phyloP scores from a whole-genome alignment of 1,140 invertebrate genomes.

The Pseudomyrmex cubaensis region DNA sequence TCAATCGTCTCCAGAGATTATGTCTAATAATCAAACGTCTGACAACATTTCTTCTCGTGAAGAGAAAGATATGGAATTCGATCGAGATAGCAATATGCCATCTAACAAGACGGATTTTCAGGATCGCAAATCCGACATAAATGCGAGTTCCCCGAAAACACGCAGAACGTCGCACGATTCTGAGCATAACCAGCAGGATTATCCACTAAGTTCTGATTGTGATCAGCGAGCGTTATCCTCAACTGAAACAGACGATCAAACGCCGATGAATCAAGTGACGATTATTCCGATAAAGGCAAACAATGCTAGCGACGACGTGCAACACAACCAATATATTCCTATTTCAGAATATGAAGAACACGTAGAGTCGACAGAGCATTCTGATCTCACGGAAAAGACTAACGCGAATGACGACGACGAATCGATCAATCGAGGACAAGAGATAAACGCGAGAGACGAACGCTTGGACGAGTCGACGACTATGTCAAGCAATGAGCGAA shows the following conservation, averaged over 20 bases:
- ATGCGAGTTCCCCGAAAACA: constrained; percentile 1
- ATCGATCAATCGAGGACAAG: constrained; percentile 4
- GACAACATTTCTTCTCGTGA: constrained; percentile 76
- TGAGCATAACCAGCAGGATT: constrained; percentile 29
- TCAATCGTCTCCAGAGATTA: constrained; percentile 59
- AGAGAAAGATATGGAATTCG: constrained; percentile 67
- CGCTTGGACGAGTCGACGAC: constrained; percentile 76
- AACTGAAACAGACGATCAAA: constrained; percentile 45
- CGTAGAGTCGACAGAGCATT: constrained; percentile 46
- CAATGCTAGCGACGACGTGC: background rate
- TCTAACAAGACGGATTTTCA: background rate
- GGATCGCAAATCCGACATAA: constrained; percentile 41
- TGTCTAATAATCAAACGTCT: constrained; percentile 63
- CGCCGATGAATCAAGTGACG: constrained; percentile 39
- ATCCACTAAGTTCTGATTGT: constrained; percentile 18
- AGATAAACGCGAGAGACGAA: constrained; percentile 68
- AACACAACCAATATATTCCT: constrained; percentile 53
- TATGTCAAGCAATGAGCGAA: constrained; percentile 65
- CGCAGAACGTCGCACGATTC: constrained; percentile 37
- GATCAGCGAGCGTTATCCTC: constrained; percentile 3
- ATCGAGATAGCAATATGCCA: constrained; percentile 38
- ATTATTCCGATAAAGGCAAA: constrained; percentile 53
- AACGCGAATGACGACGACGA: constrained; percentile 36
- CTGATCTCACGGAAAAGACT: constrained; percentile 41
- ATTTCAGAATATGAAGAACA: constrained; percentile 62